Evolutionary conservation across 2,113 vertebrate genomes (phyloP).

Genomic region (Zingel zingel): DNA sequence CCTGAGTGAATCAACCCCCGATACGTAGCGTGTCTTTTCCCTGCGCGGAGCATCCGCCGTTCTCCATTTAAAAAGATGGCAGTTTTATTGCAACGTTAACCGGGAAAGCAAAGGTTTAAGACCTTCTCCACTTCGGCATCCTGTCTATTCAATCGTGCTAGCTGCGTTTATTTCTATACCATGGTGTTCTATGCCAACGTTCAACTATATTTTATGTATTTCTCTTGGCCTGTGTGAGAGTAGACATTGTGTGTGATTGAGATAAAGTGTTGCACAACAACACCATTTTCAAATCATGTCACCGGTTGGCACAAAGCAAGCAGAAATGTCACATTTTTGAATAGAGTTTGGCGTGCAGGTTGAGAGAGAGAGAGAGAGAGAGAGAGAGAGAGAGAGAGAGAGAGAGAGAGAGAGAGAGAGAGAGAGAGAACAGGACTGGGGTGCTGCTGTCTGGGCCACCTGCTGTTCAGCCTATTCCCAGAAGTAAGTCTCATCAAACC

Average conservation of each 20-base stretch:
- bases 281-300: not conserved
- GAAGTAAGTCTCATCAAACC: not conserved
- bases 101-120: not conserved
- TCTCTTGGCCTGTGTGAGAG: not conserved
- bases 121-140: not conserved
- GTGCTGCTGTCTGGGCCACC: not conserved
- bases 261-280: not conserved
- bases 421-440: not conserved
- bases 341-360: not conserved
- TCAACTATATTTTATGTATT: not conserved
- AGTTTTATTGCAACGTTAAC: not conserved
- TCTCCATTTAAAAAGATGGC: constrained; percentile 21
- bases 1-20: not conserved
- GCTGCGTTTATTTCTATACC: not conserved
- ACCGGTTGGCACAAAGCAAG: no score
- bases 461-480: constrained; percentile 10
- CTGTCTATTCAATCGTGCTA: not conserved
- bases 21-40: not conserved
- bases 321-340: not conserved
- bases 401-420: no score
- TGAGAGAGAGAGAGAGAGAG: not conserved
- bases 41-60: not conserved
- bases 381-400: not conserved
- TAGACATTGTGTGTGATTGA: not conserved
- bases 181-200: not conserved